Percentiles rank a stretch among this genome's conserved stretches.
These are phyloP conservation scores for Cervus canadensis DNA, from an alignment of 2,113 vertebrate genomes.

Conservation along the genomic window DNA sequence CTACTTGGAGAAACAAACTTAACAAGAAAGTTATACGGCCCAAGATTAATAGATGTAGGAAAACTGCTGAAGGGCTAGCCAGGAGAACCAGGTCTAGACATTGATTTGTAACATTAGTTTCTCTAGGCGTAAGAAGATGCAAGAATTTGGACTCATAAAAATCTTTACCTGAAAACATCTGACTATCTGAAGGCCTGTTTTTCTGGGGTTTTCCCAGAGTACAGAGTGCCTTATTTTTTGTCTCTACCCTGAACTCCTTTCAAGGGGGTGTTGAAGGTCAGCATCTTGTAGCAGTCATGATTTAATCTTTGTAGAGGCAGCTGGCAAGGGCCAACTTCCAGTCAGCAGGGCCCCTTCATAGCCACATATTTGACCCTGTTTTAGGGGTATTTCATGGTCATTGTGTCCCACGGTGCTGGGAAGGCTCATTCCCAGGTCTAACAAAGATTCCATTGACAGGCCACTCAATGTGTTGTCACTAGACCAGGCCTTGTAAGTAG, in stretches of 20 bases:
- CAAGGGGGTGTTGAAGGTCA: not conserved
- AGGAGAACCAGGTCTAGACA: not conserved
- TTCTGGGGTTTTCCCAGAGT: not conserved
- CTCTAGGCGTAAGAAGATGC: not conserved
- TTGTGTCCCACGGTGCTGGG: fast-evolving
- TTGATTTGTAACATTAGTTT: not conserved
- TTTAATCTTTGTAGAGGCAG: not conserved
- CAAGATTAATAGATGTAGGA: not conserved
- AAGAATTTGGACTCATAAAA: not conserved
- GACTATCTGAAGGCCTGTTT: not conserved
- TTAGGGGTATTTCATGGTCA: not conserved
- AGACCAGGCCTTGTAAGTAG: not conserved
- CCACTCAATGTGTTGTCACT: not conserved
- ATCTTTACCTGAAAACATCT: not conserved
- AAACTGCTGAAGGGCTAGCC: not conserved
- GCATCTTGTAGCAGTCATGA: not conserved
- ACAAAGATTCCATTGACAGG: not conserved
- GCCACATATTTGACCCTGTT: not conserved
- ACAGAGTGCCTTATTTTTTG: not conserved
- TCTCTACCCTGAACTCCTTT: not conserved
- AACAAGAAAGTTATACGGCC: not conserved
- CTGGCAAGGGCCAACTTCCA: not conserved
- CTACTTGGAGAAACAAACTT: not conserved
- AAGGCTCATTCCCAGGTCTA: not conserved
- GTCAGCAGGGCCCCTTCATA: not conserved